phyloP scores from a whole-genome alignment of 2,888 invertebrate species.

The Gibbula magus region DNA sequence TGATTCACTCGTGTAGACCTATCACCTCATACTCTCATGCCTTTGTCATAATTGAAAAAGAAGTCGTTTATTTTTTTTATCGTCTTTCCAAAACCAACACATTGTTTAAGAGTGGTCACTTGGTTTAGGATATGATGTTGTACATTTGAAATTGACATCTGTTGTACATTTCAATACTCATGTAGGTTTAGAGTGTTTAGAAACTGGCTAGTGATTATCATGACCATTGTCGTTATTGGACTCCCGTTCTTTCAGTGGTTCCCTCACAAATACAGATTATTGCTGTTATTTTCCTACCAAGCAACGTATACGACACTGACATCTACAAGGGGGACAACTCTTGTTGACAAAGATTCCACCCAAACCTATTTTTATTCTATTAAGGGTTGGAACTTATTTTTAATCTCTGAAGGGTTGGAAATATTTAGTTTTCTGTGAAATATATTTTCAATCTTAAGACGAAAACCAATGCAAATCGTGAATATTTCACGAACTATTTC shows the following conservation, averaged over 20 bases:
- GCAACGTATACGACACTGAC: constrained; percentile 1
- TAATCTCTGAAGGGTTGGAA: no score
- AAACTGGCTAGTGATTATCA: neutral
- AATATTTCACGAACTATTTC: no score
- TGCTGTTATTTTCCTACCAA: neutral
- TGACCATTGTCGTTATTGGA: neutral
- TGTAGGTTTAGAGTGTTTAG: neutral
- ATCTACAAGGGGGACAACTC: neutral
- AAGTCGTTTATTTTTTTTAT: neutral
- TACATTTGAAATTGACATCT: constrained; percentile 8
- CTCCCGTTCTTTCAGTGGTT: neutral
- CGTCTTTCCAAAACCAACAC: neutral
- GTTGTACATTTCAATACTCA: constrained; percentile 15
- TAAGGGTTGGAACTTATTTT: no score
- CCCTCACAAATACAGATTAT: neutral
- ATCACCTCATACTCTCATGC: neutral
- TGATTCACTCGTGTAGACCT: no score
- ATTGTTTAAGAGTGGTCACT: neutral
- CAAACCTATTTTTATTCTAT: no score
- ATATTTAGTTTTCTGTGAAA: no score
- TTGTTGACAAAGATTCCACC: neutral
- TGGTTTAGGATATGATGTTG: constrained; percentile 1
- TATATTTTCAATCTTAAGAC: no score
- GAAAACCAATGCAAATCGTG: no score
- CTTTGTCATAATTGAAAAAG: constrained; percentile 3